Evolutionary conservation across 2,113 vertebrate genomes (phyloP), one percentile per base, ranked within the genome.

Genomic region (Oncorhynchus mykiss): DNA sequence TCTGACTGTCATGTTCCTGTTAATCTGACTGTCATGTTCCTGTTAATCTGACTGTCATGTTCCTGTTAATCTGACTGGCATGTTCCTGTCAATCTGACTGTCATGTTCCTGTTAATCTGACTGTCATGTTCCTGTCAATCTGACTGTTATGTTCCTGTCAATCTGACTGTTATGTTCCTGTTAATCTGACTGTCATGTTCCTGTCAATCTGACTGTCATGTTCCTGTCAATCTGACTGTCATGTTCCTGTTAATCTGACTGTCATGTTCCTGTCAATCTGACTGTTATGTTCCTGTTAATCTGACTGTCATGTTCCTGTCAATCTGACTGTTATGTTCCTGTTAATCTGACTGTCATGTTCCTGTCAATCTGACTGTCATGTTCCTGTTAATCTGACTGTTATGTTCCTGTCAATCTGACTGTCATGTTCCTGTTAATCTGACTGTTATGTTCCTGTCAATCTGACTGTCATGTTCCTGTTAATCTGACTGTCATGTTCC

Each of bases 261-360:
- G 24, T 39, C 82, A 68, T 86, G 88, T 84, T 25, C 24, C 24
- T 25, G 25, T 25, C 1, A 25, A 25, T 25, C 81, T 77, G 75
- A 79, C 78, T 86, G 86, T 83, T 80, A 68, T 86, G 88, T 84
- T 25, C 25, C 25, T 78, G 83, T 87, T 80, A 74, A 80, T 87
- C 73, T 78, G 82, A 79, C 76, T 78, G 29, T 78, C 76, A 64
- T 29, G 27, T 29, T 31, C 34, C 34, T 34, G 34, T 84, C 80
- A 29, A 14, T 20, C 16, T 74, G 67, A 24, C 14, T 3, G 24
- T 39, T 1, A 24, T 86, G 88, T 84, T 25, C 24, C 24, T 25
- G 25, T 25, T 0, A 25, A 25, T 25, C 81, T n/a, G n/a, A n/a
- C n/a, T n/a, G n/a, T n/a, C n/a, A n/a, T n/a, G n/a, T n/a, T n/a